phyloP scores from a whole-genome alignment of 1,140 invertebrate genomes.

The Brachionus rotundiformis region DNA sequence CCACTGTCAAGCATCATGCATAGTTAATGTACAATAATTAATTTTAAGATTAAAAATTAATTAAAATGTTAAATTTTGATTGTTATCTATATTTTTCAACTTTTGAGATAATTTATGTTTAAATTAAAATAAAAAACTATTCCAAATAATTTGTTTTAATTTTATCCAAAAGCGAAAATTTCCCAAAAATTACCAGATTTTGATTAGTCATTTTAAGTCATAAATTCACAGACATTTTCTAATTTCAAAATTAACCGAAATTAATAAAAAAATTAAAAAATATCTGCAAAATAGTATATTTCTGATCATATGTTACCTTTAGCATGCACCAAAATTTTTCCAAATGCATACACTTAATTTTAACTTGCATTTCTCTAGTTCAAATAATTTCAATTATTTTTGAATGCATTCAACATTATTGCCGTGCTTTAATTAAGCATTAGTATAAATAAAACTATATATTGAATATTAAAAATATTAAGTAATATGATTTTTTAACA shows the following conservation, averaged over 20 bases:
- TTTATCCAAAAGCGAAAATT: too few species aligned
- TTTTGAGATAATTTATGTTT: too few species aligned
- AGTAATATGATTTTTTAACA: constrained; percentile 23
- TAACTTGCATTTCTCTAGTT: not conserved
- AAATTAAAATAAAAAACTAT: too few species aligned
- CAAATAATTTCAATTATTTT: not conserved
- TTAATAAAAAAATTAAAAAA: not conserved
- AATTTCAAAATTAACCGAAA: not conserved
- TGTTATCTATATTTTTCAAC: too few species aligned
- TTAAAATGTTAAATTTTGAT: too few species aligned
- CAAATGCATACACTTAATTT: not conserved
- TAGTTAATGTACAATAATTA: too few species aligned
- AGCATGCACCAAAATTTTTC: not conserved
- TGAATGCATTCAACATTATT: not conserved
- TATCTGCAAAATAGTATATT: not conserved
- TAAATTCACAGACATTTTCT: not conserved
- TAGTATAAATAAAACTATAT: constrained; percentile 4
- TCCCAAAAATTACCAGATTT: too few species aligned
- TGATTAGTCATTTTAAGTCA: too few species aligned
- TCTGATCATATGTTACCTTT: not conserved
- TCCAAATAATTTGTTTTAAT: too few species aligned
- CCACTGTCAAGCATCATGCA: too few species aligned
- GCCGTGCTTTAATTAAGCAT: not conserved
- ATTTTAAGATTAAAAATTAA: too few species aligned
- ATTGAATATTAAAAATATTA: too few species aligned